Percentiles rank a stretch among this genome's conserved stretches.
These are phyloP conservation scores for Linyphia triangularis DNA, from an alignment of 2,888 invertebrate genomes.

Conservation along the genomic window DNA sequence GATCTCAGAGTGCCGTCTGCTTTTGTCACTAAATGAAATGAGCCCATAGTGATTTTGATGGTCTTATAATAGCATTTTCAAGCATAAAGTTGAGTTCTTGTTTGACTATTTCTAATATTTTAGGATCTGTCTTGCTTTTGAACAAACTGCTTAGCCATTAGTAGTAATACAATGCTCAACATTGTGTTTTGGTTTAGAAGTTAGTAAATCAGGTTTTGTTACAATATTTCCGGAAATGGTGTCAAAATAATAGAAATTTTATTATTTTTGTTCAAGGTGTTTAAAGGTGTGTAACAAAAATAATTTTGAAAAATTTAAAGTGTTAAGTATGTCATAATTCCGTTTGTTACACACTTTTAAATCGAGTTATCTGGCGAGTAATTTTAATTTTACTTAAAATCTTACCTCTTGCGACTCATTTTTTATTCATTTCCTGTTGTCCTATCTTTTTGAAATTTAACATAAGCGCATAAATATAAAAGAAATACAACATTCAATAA, in stretches of 20 bases:
- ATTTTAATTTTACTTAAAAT: too few species aligned
- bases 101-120: conserved; percentile 25
- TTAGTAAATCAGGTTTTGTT: conserved; percentile 5
- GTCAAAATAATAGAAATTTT: not conserved
- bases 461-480: too few species aligned
- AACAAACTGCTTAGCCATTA: conserved; percentile 78
- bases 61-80: not conserved
- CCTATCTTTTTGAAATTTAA: too few species aligned
- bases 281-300: too few species aligned
- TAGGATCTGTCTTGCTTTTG: conserved; percentile 71
- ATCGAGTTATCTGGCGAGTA: too few species aligned
- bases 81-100: conserved; percentile 28
- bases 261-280: too few species aligned
- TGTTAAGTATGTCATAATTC: too few species aligned
- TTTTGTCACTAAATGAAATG: conserved; percentile 58
- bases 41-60: conserved; percentile 23
- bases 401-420: too few species aligned
- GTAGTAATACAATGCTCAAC: conserved; percentile 77
- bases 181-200: conserved; percentile 9
- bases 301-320: too few species aligned
- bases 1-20: conserved; percentile 15
- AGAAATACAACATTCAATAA: too few species aligned
- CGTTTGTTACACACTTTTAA: too few species aligned
- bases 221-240: not conserved
- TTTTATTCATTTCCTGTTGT: too few species aligned